A percentile compares a stretch with the other conserved stretches of the same genome.
phyloP scores from a whole-genome alignment of 2,113 vertebrate species.

The Heterotis niloticus region DNA sequence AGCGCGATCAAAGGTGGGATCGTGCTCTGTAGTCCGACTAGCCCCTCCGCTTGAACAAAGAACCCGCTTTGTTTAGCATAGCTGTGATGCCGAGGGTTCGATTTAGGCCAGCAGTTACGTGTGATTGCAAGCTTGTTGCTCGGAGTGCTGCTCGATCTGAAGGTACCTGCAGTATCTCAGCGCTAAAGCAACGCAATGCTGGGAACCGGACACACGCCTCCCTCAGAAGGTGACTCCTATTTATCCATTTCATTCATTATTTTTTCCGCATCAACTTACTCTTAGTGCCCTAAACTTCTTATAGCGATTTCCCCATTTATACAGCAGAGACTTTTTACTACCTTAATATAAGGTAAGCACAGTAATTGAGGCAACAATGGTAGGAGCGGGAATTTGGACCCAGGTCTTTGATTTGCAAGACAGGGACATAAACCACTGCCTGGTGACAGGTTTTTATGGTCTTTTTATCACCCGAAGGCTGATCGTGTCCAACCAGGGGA shows the following conservation, averaged over 20 bases:
- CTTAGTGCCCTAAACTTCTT: too few species aligned
- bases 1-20: neutral
- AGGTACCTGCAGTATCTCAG: neutral
- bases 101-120: slow-evolving; percentile 1
- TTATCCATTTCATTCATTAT: too few species aligned
- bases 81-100: slow-evolving; percentile 3
- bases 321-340: too few species aligned
- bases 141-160: too few species aligned
- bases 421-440: too few species aligned
- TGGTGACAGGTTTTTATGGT: neutral
- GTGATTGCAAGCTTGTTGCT: neutral
- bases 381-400: too few species aligned
- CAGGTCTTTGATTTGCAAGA: too few species aligned
- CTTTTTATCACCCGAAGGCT: neutral
- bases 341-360: too few species aligned
- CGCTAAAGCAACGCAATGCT: neutral
- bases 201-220: neutral
- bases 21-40: neutral
- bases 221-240: neutral
- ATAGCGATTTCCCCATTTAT: too few species aligned
- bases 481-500: neutral
- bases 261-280: too few species aligned
- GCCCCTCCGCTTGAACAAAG: neutral
- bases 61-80: neutral
- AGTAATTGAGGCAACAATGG: too few species aligned